Base-by-base conservation (phyloP, 2,797 vertebrate genomes). In the Dendrocincla fuliginosa region DNA sequence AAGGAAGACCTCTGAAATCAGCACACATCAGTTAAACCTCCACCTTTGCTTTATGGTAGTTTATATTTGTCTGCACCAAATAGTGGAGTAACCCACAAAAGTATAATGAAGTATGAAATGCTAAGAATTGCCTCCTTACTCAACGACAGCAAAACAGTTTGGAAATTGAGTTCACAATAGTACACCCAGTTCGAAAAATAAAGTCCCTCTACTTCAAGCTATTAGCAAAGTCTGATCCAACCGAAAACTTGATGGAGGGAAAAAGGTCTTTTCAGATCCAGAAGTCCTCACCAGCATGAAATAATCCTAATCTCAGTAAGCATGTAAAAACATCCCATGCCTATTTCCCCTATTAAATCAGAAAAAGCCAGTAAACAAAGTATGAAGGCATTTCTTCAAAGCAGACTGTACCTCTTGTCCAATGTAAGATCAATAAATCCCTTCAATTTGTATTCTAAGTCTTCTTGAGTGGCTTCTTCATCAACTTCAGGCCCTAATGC, bases 361-460 rank as follows among this genome's bases (percentile, higher is more conserved):
- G 30, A 83, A 10, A 10, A 84, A 64, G 18, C 5, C 33, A 90
- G 23, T 50, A 84, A 80, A 49, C 37, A 70, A 50, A 0, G 2
- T 10, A 30, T 16, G 3, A 87, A 65, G 24, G 6, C 0, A 0
- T 52, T 92, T 56, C 35, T 86, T 83, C 46, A 69, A 93, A 79
- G 42, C 18, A 70, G 59, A 71, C 42, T 93, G 61, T 97, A 99
- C 99, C 99, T 99, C 97, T 99, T 99, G 81, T 99, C 99, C 97
- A 99, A 97, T 0, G 99, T 99, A 97, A 99, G 98, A 96, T 99
- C 99, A 85, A 99, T 99, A 93, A 99, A 98, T 46, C 98, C 99
- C 96, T 99, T 99, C 97, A 99, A 94, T 95, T 99, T 99, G 96
- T 98, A 99, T 96, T 99, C 99, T 77, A 99, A 98, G 86, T 99